These are phyloP conservation scores for Drosophila neoperkinsi DNA, from an alignment of 2,888 invertebrate species.

Conservation along the genomic window DNA sequence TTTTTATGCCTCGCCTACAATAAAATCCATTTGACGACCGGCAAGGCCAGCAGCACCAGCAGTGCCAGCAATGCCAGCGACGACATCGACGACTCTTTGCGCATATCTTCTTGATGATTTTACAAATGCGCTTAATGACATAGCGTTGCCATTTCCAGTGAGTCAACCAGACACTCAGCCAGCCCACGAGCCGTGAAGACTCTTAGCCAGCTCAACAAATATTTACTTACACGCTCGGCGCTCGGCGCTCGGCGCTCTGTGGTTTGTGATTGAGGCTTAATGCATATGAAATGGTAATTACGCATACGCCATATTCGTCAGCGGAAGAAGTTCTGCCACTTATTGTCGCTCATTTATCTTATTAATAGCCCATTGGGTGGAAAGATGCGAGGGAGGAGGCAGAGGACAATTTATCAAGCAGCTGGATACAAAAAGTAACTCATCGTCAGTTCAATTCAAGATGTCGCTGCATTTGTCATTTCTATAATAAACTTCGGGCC, in stretches of 20 bases:
- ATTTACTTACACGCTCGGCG: slow-evolving; percentile 48
- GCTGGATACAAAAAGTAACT: slow-evolving; percentile 45
- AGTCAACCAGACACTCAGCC: slow-evolving; percentile 10
- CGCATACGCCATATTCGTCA: slow-evolving; percentile 75
- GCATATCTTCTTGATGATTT: slow-evolving; percentile 70
- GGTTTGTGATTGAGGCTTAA: slow-evolving; percentile 71
- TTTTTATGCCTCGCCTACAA: slow-evolving; percentile 59
- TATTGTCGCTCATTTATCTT: slow-evolving; percentile 78
- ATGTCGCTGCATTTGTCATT: slow-evolving; percentile 71
- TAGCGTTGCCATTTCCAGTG: slow-evolving; percentile 54
- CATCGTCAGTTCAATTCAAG: slow-evolving; percentile 39
- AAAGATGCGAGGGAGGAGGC: not conserved
- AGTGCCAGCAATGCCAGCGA: slow-evolving; percentile 7
- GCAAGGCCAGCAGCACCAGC: slow-evolving; percentile 8
- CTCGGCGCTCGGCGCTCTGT: slow-evolving; percentile 9
- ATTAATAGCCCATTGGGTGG: slow-evolving; percentile 59
- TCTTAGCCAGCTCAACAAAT: slow-evolving; percentile 40
- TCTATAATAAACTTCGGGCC: slow-evolving; percentile 71
- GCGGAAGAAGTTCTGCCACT: slow-evolving; percentile 68
- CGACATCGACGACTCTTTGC: slow-evolving; percentile 29
- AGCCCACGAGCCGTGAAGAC: not conserved
- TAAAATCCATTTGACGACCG: slow-evolving; percentile 62
- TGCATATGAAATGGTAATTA: slow-evolving; percentile 81
- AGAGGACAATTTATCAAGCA: slow-evolving; percentile 68
- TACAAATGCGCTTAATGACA: slow-evolving; percentile 80